Evolutionary conservation across 2,888 invertebrate species (phyloP).

Genomic region (Rhaphigaster nebulosa): DNA sequence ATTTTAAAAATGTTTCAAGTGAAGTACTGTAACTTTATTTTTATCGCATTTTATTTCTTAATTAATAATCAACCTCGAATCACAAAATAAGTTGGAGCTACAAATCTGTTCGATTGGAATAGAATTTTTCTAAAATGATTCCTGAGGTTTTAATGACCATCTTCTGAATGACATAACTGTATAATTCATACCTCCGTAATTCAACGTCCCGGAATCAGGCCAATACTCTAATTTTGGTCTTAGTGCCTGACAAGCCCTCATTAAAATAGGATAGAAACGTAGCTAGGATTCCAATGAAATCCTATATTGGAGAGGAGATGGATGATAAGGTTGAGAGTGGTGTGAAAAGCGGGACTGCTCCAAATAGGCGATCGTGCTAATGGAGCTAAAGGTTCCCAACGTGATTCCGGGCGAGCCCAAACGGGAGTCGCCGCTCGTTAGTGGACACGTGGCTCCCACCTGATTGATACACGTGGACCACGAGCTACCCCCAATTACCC

Average conservation of each 20-base stretch:
- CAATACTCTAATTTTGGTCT: neutral
- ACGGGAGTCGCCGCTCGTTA: constrained; percentile 49
- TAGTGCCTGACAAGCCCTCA: neutral
- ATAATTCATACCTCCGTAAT: neutral
- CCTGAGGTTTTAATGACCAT: no score
- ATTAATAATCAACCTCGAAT: no score
- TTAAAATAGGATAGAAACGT: constrained; percentile 11
- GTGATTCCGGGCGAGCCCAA: constrained; percentile 25
- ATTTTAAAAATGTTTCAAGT: no score
- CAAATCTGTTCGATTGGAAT: no score
- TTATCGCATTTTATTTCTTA: no score
- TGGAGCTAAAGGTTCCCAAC: constrained; percentile 45
- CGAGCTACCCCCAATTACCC: constrained; percentile 41
- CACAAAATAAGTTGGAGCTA: no score
- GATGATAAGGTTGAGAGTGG: neutral
- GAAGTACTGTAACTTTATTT: no score
- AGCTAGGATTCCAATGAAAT: constrained; percentile 4
- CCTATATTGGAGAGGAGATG: constrained; percentile 39
- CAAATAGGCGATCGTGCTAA: constrained; percentile 41
- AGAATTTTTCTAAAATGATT: no score
- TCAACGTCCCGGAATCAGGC: neutral
- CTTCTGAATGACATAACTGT: no score
- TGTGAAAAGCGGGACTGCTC: constrained; percentile 35
- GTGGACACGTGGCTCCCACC: constrained; percentile 40
- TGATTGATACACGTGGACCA: constrained; percentile 51